Conservation (phyloP, 2,888 invertebrate species). For the Agrotis ipsilon region DNA sequence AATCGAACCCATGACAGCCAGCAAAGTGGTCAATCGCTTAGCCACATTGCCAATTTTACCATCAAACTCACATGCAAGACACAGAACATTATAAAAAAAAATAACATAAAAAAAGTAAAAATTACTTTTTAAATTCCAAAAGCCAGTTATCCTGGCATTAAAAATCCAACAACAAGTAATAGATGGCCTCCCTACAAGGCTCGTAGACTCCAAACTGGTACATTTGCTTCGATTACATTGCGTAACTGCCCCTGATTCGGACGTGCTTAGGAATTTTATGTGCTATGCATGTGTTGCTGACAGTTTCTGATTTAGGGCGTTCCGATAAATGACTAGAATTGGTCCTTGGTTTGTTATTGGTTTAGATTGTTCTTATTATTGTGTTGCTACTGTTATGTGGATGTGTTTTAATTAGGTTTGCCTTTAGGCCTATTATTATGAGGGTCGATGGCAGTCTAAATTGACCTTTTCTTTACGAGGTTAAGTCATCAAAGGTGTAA, state of each 20-base stretch:
- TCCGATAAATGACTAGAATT: constrained; percentile 40
- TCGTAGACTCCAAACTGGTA: constrained; percentile 40
- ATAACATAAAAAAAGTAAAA: too few relatives aligned
- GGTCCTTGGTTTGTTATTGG: constrained; percentile 4
- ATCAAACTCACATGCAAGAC: too few relatives aligned
- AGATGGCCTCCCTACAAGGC: constrained; percentile 28
- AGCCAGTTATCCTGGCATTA: constrained; percentile 14
- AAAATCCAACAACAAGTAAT: constrained; percentile 33
- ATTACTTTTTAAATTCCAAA: background rate
- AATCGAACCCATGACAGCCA: too few relatives aligned
- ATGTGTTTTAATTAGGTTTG: too few relatives aligned
- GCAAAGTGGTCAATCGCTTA: too few relatives aligned
- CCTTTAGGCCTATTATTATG: too few relatives aligned
- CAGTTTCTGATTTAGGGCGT: constrained; percentile 34
- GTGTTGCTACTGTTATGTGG: too few relatives aligned
- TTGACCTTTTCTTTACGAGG: too few relatives aligned
- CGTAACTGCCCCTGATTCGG: constrained; percentile 56
- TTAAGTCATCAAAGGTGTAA: too few relatives aligned
- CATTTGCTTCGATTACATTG: constrained; percentile 63
- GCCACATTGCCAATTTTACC: too few relatives aligned
- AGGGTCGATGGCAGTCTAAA: too few relatives aligned
- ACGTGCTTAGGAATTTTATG: constrained; percentile 67
- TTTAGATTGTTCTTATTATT: background rate
- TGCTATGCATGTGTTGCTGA: constrained; percentile 50
- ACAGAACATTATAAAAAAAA: too few relatives aligned